Conservation (phyloP, 2,797 vertebrate species). For the Intellagama lesueurii region DNA sequence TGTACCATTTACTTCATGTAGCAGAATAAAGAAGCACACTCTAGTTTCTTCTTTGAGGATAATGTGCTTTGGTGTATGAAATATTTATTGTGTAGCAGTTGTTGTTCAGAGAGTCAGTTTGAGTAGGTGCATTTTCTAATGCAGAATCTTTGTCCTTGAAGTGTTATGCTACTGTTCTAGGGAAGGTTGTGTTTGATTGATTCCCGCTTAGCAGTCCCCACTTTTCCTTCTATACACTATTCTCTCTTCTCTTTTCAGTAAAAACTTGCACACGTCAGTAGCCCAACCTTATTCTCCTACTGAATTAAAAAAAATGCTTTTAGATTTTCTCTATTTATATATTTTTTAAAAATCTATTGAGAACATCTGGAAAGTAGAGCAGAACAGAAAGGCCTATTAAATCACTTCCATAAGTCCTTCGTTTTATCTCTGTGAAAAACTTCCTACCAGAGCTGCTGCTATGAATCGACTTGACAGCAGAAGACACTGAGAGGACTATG, state of each 20-base stretch:
- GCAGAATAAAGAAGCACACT: not conserved
- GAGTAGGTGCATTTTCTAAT: conserved; percentile 7
- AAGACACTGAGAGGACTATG: not conserved
- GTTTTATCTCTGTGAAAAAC: not conserved
- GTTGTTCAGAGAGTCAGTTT: not conserved
- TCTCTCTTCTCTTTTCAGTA: conserved; percentile 4
- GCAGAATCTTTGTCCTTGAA: conserved; percentile 6
- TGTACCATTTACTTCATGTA: not conserved
- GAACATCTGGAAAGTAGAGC: not conserved
- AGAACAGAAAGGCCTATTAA: not conserved
- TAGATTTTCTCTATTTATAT: not conserved
- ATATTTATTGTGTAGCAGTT: conserved; percentile 24
- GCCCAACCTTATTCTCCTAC: not conserved
- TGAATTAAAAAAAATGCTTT: not conserved
- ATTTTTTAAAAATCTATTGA: not conserved
- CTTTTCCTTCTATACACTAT: not conserved
- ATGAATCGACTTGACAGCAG: conserved; percentile 12
- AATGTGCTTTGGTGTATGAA: conserved; percentile 14
- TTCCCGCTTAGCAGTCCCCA: not conserved
- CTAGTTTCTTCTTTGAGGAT: not conserved
- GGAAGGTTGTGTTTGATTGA: not conserved
- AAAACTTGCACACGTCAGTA: not conserved
- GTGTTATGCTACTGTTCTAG: not conserved
- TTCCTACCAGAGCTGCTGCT: not conserved
- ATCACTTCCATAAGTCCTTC: not conserved